Conservation (phyloP, 2,113 vertebrate genomes). For the Labrus mixtus region DNA sequence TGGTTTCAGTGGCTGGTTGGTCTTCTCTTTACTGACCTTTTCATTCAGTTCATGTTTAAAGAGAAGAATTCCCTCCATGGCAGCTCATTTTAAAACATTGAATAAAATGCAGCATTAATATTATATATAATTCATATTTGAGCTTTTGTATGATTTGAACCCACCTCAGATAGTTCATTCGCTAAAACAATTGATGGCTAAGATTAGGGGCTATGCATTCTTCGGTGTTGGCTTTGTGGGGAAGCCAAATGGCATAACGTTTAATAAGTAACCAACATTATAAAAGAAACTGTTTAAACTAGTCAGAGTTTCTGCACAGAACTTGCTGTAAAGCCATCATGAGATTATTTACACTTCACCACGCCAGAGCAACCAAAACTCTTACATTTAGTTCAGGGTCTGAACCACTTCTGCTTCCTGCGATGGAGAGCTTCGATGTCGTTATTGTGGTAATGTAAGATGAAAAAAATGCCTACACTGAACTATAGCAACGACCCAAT, state of each 20-base stretch:
- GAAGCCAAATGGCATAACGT: constrained; percentile 20
- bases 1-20: not conserved
- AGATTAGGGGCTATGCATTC: not conserved
- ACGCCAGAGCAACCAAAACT: not conserved
- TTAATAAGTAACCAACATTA: constrained; percentile 64
- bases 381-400: not conserved
- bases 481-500: not conserved
- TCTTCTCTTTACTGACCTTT: not conserved
- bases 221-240: not conserved
- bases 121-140: too few species aligned
- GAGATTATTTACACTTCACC: constrained; percentile 1
- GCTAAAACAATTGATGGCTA: not conserved
- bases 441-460: not conserved
- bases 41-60: constrained; percentile 44
- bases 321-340: not conserved
- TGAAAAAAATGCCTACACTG: not conserved
- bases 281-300: constrained; percentile 46
- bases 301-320: not conserved
- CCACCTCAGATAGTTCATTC: not conserved
- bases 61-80: not conserved
- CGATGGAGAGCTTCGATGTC: not conserved
- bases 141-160: not conserved
- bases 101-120: not conserved
- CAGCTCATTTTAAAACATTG: not conserved
- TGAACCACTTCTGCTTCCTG: not conserved